A percentile compares a stretch with the other conserved stretches of the same genome.
phyloP scores from a whole-genome alignment of 2,797 vertebrate species.

The Gorsachius magnificus region DNA sequence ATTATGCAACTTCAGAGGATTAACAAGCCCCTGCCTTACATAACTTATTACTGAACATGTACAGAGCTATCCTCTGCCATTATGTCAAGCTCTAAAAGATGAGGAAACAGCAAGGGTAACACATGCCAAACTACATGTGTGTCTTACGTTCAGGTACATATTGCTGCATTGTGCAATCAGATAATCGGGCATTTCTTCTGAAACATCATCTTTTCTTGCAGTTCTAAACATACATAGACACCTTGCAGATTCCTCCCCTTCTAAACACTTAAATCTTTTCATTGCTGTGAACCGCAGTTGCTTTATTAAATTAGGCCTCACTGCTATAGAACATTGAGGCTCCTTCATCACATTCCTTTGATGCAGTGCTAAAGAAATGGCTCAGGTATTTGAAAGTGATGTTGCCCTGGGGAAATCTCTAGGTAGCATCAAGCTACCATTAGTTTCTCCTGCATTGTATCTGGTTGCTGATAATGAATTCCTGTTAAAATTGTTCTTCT shows the following conservation, averaged over 20 bases:
- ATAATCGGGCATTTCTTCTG: neutral
- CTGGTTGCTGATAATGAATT: neutral
- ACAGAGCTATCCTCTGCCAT: neutral
- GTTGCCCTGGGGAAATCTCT: neutral
- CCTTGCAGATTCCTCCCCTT: neutral
- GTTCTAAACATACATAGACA: neutral
- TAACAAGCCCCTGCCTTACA: neutral
- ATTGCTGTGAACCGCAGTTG: neutral
- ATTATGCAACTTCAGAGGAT: neutral
- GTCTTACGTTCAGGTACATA: neutral
- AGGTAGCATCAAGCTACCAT: neutral
- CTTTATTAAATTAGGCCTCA: neutral
- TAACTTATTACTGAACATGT: neutral
- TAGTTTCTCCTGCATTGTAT: neutral
- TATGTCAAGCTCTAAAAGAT: neutral
- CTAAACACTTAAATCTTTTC: neutral
- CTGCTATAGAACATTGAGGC: neutral
- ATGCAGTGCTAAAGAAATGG: neutral
- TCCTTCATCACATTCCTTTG: neutral
- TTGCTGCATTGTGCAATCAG: neutral
- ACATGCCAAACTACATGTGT: neutral
- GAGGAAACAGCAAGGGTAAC: neutral
- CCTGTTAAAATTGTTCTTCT: neutral
- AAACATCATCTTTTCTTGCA: neutral
- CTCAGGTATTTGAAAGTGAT: neutral